Evolutionary conservation across 2,797 vertebrate species (phyloP), one percentile per base, ranked within the genome.

Genomic region (Trachurus trachurus): DNA sequence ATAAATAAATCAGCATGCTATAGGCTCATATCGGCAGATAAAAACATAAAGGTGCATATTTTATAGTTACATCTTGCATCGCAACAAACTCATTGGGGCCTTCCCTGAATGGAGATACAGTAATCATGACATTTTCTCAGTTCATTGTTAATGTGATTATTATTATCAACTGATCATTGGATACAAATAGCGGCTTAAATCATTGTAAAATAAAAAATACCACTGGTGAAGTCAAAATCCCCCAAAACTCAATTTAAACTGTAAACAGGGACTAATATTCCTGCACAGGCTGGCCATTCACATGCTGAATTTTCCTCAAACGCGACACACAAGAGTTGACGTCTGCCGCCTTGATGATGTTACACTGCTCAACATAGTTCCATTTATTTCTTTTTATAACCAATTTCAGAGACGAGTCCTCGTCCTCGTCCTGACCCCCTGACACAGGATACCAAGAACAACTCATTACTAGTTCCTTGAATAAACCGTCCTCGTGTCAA

Each of bases 401-500:
- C 7, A 37, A 11, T 62, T 60, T 21, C 0, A 40, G 52, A 49
- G 44, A 26, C 0, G 0, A 64, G 29, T 12, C 42, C 29, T 40
- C 40, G 11, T 37, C 42, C 29, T 40, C 40, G 11, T 37, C 19
- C 50, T 82, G 37, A 82, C 71, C 65, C 67, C 74, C 37, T 59
- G 72, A 81, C 58, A 61, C 71, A 74, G 71, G 69, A 83, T 69
- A 83, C 66, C 63, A 67, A 77, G 66, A 85, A 83, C 54, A 88
- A 64, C 63, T 78, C 22, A 64, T 78, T 78, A 70, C 53, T 64
- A 19, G 69, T 29, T 53, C 57, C n/a, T 63, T 74, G n/a, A 77
- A 71, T 84, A 87, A 88, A 87, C 76, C 67, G 8, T 66, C 34
- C 57, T 6, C 16, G 17, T 66, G 66, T 75, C 49, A 78, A 56